A percentile compares a stretch with the other conserved stretches of the same genome.
Evolutionary conservation across 2,797 vertebrate species (phyloP).

Genomic region (Todus mexicanus): DNA sequence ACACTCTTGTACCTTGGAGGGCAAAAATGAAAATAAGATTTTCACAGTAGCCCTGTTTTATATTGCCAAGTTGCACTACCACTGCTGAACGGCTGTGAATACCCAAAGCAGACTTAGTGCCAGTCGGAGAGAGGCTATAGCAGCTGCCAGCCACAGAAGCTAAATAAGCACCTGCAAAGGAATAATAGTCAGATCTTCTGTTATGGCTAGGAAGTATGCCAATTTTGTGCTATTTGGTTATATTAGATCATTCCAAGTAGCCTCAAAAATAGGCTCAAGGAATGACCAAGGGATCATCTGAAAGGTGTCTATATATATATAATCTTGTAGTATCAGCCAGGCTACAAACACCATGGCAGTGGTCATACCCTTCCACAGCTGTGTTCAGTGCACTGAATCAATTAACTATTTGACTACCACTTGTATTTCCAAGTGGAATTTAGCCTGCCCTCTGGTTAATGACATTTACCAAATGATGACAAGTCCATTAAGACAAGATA

Average conservation of each 20-base stretch:
- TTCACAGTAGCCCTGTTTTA: background rate
- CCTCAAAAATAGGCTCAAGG: background rate
- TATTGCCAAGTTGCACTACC: background rate
- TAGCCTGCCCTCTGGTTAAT: background rate
- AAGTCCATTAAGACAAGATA: background rate
- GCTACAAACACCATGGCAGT: background rate
- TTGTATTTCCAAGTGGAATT: background rate
- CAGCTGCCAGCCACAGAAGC: background rate
- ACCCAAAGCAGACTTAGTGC: background rate
- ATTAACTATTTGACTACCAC: background rate
- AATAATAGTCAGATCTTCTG: background rate
- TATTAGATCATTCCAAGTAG: background rate
- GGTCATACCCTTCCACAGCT: background rate
- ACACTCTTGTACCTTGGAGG: background rate
- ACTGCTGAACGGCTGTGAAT: background rate
- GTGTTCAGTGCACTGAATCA: accelerated
- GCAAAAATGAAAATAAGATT: background rate
- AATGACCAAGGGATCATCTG: background rate
- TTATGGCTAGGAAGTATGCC: background rate
- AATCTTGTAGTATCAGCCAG: background rate
- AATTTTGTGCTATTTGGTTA: background rate
- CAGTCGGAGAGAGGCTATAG: accelerated
- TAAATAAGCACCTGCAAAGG: background rate
- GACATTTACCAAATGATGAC: background rate
- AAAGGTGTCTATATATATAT: background rate